Evolutionary conservation across 2,113 vertebrate species (phyloP).

Genomic region (Arenaria interpres): DNA sequence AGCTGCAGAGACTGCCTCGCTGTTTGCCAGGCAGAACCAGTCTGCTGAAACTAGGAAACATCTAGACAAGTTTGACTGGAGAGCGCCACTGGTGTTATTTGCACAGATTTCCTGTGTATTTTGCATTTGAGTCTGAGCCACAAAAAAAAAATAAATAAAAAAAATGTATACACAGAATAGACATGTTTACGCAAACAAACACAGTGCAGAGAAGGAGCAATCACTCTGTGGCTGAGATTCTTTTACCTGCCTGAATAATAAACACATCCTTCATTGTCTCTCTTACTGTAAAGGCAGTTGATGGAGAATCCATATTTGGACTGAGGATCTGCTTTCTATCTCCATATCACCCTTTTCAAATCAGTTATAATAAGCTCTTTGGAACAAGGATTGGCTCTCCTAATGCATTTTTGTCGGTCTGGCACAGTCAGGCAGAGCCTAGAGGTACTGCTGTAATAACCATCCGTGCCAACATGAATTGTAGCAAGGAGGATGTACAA

Average conservation of each 20-base stretch:
- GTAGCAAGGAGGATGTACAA: background rate
- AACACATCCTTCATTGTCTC: background rate
- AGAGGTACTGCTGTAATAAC: background rate
- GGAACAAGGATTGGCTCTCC: background rate
- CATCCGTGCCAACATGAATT: background rate
- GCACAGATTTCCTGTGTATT: background rate
- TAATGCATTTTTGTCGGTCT: background rate
- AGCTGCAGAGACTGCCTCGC: background rate
- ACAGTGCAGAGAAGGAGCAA: background rate
- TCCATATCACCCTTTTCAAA: background rate
- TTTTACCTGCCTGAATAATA: background rate
- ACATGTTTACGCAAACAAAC: background rate
- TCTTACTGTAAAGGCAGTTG: background rate
- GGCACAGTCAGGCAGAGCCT: background rate
- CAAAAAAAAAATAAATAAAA: background rate
- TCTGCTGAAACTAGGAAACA: background rate
- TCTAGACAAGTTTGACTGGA: background rate
- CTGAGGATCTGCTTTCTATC: background rate
- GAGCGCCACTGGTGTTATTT: background rate
- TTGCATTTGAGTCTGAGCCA: background rate
- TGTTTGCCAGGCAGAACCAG: fast-evolving
- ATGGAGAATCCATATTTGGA: background rate
- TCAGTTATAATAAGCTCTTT: background rate
- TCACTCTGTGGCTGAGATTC: background rate
- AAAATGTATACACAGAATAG: background rate